Conservation (phyloP, 2,888 invertebrate species). For the Bellardia pandia region DNA sequence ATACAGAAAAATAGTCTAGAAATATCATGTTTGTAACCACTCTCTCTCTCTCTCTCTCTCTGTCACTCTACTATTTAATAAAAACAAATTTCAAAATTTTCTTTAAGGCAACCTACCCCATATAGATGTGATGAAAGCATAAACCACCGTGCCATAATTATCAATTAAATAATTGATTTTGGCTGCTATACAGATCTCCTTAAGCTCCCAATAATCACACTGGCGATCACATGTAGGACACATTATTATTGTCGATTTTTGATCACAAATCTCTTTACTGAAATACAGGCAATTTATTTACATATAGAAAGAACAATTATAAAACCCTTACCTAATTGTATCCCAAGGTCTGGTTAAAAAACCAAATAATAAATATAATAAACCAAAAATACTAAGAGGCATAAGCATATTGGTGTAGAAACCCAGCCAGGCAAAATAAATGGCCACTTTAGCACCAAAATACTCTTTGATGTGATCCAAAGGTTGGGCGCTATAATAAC, state of each 20-base stretch:
- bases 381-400: not conserved
- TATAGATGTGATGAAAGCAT: not conserved
- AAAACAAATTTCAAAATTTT: not conserved
- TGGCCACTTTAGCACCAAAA: not conserved
- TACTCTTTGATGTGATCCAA: not conserved
- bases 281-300: not conserved
- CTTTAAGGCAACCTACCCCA: not conserved
- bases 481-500: not conserved
- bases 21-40: too few species aligned
- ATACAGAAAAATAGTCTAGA: too few species aligned
- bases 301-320: not conserved
- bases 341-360: not conserved
- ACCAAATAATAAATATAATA: not conserved
- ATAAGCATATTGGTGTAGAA: not conserved
- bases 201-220: not conserved
- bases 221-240: not conserved
- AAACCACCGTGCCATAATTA: not conserved
- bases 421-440: conserved; percentile 1
- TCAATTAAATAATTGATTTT: not conserved
- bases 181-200: not conserved
- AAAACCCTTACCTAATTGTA: not conserved
- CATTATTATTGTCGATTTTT: not conserved
- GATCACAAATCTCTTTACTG: conserved; percentile 7
- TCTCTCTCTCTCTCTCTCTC: too few species aligned
- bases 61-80: too few species aligned